Conservation (phyloP, 2,888 invertebrate species). For the Eupeodes luniger region DNA sequence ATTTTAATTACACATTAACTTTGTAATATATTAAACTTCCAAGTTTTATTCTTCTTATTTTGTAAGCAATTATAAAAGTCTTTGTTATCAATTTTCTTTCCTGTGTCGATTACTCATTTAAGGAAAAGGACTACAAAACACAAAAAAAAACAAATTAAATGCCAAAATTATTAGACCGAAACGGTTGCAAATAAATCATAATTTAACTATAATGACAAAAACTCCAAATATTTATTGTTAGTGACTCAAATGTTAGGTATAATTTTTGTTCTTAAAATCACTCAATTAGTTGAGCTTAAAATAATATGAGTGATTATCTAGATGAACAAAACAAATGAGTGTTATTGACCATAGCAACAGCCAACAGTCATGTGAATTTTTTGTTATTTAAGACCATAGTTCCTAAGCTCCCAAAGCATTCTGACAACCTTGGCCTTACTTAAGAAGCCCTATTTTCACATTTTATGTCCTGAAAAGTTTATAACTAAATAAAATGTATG, state of each 20-base stretch:
- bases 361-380: neutral
- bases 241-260: neutral
- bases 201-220: neutral
- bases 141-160: neutral
- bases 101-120: neutral
- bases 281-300: neutral
- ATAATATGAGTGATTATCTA: no score
- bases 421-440: no score
- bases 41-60: neutral
- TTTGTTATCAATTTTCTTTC: neutral
- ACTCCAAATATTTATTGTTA: neutral
- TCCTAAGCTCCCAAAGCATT: no score
- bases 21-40: no score
- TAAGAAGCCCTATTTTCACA: no score
- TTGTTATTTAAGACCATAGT: no score
- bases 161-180: constrained; percentile 12
- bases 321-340: neutral
- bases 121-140: constrained; percentile 2
- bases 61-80: neutral
- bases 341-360: neutral
- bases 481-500: no score
- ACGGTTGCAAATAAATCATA: constrained; percentile 13
- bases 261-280: neutral
- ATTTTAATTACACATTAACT: no score
- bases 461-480: no score